phyloP scores from a whole-genome alignment of 2,797 vertebrate species.

The Fratercula arctica region DNA sequence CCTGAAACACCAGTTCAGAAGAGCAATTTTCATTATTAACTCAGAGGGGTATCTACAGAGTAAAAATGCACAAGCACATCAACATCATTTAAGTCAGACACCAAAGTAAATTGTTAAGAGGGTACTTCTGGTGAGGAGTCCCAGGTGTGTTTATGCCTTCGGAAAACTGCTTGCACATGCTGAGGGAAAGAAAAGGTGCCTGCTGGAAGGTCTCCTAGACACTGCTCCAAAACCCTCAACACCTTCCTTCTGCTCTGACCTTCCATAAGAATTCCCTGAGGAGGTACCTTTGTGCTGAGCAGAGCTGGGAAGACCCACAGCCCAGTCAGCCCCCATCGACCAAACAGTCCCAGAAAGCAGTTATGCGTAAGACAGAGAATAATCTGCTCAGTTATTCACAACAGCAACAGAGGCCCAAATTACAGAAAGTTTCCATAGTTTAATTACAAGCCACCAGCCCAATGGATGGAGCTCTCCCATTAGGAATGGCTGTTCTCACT shows the following conservation, averaged over 20 bases:
- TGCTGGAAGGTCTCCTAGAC: background rate
- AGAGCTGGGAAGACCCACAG: background rate
- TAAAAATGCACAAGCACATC: background rate
- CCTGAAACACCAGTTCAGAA: background rate
- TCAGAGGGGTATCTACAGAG: background rate
- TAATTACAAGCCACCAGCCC: background rate
- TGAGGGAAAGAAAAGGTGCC: background rate
- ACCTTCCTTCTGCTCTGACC: background rate
- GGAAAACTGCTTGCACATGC: background rate
- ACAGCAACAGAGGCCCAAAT: background rate
- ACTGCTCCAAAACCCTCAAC: background rate
- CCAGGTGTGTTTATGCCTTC: background rate
- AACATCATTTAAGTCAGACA: background rate
- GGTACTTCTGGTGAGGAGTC: background rate
- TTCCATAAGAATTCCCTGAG: background rate
- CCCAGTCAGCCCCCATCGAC: background rate
- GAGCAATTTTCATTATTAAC: background rate
- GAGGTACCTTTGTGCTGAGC: no score
- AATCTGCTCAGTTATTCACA: background rate
- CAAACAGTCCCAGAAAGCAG: background rate
- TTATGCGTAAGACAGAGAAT: background rate
- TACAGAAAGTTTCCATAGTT: background rate
- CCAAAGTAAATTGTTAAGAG: background rate
- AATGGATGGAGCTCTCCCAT: background rate
- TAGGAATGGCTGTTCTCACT: background rate